phyloP scores from a whole-genome alignment of 1,140 invertebrate genomes.

The Trichonephila clavata region DNA sequence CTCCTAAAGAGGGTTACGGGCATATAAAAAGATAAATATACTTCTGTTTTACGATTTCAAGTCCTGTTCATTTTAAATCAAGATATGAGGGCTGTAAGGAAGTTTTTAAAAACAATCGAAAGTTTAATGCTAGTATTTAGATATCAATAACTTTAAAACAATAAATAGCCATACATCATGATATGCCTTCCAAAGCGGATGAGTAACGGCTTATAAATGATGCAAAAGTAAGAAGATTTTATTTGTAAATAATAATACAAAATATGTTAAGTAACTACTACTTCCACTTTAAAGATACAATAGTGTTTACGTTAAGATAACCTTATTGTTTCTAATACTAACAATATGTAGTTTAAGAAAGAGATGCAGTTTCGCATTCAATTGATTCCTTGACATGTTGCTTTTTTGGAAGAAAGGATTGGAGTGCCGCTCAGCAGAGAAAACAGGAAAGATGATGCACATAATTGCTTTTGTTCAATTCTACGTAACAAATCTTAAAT shows the following conservation, averaged over 20 bases:
- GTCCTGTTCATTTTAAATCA: too few relatives aligned
- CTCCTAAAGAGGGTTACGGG: too few relatives aligned
- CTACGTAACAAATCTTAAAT: background rate
- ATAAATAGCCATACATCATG: too few relatives aligned
- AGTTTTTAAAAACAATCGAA: too few relatives aligned
- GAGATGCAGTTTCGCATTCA: background rate
- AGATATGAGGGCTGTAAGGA: too few relatives aligned
- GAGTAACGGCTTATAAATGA: too few relatives aligned
- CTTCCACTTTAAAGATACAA: background rate
- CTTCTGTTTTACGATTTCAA: too few relatives aligned
- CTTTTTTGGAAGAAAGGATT: background rate
- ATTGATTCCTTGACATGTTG: background rate
- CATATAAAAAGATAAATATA: too few relatives aligned
- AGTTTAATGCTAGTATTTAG: too few relatives aligned
- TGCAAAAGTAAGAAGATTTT: background rate
- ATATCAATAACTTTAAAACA: too few relatives aligned
- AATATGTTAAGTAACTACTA: background rate
- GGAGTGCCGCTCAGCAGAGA: background rate
- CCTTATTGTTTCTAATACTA: background rate
- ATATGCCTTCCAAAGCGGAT: too few relatives aligned
- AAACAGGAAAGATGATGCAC: background rate
- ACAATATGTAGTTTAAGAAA: background rate
- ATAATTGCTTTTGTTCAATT: constrained; percentile 40
- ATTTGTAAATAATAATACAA: background rate
- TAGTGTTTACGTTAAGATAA: background rate